Conservation (phyloP, 2,113 vertebrate species). For the Cyanoderma ruficeps region DNA sequence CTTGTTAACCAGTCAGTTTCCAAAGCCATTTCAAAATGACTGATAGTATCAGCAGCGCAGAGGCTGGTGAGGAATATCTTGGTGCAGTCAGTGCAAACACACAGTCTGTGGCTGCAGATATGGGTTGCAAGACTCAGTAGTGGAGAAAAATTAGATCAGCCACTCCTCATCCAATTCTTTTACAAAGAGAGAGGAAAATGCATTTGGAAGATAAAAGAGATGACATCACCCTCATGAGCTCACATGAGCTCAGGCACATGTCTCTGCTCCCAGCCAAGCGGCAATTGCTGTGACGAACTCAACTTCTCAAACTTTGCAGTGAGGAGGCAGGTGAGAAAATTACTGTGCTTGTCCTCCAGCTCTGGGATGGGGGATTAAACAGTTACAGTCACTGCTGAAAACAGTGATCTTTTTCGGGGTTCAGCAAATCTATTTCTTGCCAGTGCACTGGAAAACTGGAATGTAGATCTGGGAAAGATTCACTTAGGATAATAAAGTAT, state of each 20-base stretch:
- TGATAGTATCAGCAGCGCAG: not conserved
- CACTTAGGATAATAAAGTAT: not conserved
- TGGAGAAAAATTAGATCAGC: not conserved
- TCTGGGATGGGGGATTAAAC: not conserved
- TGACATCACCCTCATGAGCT: not conserved
- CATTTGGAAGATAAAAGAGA: not conserved
- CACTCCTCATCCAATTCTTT: not conserved
- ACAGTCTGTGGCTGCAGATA: not conserved
- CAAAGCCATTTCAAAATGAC: not conserved
- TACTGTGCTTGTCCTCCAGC: not conserved
- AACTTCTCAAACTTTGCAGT: not conserved
- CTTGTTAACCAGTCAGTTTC: not conserved
- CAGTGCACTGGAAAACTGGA: not conserved
- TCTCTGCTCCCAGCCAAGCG: not conserved
- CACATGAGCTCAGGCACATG: not conserved
- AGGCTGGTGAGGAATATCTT: not conserved
- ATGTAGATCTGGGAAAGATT: not conserved
- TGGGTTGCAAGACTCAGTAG: not conserved
- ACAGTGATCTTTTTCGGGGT: not conserved
- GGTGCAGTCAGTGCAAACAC: not conserved
- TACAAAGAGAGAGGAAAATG: not conserved
- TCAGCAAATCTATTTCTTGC: not conserved
- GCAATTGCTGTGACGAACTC: not conserved
- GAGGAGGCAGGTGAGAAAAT: not conserved
- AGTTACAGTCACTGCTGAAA: not conserved